Evolutionary conservation across 2,888 invertebrate species (phyloP), one percentile per base, ranked within the genome.

Genomic region (Clanis bilineata): DNA sequence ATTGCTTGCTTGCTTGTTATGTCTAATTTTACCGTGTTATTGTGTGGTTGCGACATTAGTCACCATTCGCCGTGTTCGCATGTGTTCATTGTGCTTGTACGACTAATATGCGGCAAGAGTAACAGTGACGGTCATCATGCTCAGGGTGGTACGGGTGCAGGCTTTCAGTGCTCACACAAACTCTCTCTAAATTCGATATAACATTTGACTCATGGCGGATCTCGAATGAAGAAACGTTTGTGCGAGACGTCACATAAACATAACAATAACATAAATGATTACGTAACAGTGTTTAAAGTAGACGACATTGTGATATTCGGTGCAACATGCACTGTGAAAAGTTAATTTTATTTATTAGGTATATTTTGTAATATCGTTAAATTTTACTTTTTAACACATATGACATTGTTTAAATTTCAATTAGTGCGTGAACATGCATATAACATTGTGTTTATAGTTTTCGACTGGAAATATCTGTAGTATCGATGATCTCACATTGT

Each of bases 111-210:
- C 77, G 71, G 72, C 64, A 69, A 73, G 76, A 76, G 77, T 81
- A 66, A 64, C 67, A 74, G 81, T 80, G 82, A 76, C 78, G 83
- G 76, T 79, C 73, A 86, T 85, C 90, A 90, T 90, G 90, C 90
- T 86, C 75, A 78, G 83, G 85, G 89, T 86, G 88, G 89, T 86
- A 90, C 90, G 86, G 85, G 90, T 91, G 91, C 90, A 89, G 90
- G 87, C 86, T 72, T 71, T 69, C 67, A 64, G 69, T 72, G 82
- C 82, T 79, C 83, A 80, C 85, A 85, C 83, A 83, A 86, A 86
- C 82, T 65, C 69, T 70, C 60, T 38, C 59, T 32, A 62, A 38
- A 61, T 62, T 58, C 38, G 38, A 44, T 23, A 41, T n/a, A n/a
- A n/a, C 54, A 57, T 23, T 21, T 12, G 15, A 51, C 38, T 6